Percentiles rank a stretch among this genome's conserved stretches.
Conservation (phyloP, 2,113 vertebrate genomes). For the Camelus dromedarius region DNA sequence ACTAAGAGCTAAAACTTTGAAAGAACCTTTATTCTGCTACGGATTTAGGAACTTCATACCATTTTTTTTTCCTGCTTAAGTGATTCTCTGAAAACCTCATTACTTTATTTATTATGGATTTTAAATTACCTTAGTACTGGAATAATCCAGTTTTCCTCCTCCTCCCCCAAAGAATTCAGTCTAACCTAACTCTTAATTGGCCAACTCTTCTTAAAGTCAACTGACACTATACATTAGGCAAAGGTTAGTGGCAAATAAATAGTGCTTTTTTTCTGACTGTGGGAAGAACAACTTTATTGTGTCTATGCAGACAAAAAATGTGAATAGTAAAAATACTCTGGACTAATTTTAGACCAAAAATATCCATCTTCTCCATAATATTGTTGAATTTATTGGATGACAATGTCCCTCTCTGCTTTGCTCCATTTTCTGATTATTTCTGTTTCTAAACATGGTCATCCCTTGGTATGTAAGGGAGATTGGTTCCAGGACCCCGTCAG, state of each 20-base stretch:
- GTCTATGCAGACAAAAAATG: constrained; percentile 4
- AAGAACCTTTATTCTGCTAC: constrained; percentile 54
- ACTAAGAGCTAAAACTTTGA: constrained; percentile 69
- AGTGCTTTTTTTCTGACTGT: background rate
- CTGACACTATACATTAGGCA: constrained; percentile 59
- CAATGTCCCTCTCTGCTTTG: background rate
- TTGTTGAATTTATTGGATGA: background rate
- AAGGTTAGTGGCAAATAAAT: constrained; percentile 60
- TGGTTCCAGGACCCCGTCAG: background rate
- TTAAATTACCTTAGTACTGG: constrained; percentile 76
- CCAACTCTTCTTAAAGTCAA: constrained; percentile 62
- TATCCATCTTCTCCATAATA: background rate
- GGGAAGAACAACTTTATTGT: background rate
- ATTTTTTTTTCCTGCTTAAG: constrained; percentile 75
- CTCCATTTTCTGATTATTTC: background rate
- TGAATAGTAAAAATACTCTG: constrained; percentile 9
- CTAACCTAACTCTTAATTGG: constrained; percentile 66
- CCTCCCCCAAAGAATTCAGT: constrained; percentile 58
- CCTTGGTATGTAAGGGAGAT: background rate
- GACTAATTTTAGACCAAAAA: constrained; percentile 32
- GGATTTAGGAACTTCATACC: constrained; percentile 68
- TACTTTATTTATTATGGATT: constrained; percentile 82
- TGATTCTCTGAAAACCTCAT: constrained; percentile 80
- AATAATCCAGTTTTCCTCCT: constrained; percentile 73
- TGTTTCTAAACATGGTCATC: background rate